Conservation (phyloP, 2,113 vertebrate species). For the Puntigrus tetrazona region DNA sequence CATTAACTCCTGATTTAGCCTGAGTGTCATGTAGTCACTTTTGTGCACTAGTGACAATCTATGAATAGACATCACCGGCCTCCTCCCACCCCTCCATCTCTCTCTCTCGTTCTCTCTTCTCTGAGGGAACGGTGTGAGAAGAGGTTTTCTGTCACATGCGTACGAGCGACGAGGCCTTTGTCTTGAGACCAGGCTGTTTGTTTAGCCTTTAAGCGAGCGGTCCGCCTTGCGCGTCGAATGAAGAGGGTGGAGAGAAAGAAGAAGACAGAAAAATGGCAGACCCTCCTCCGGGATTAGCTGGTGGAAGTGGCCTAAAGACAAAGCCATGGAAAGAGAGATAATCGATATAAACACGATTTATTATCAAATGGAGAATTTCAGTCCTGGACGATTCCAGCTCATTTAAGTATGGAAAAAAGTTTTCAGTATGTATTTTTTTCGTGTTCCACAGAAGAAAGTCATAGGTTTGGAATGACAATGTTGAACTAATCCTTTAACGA, state of each 20-base stretch:
- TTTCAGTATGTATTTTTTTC: neutral
- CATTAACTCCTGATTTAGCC: conserved; percentile 80
- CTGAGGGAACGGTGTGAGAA: conserved; percentile 46
- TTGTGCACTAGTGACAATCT: conserved; percentile 75
- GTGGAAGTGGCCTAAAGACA: neutral
- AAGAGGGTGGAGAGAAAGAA: conserved; percentile 11
- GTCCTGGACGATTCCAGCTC: neutral
- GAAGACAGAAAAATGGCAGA: neutral
- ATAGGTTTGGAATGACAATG: conserved; percentile 32
- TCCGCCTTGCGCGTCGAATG: conserved; percentile 62
- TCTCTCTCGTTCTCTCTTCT: conserved; percentile 26
- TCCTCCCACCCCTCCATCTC: conserved; percentile 60
- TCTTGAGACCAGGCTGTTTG: conserved; percentile 72
- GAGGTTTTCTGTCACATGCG: conserved; percentile 69
- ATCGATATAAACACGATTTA: neutral
- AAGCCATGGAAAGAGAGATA: neutral
- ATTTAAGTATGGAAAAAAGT: neutral
- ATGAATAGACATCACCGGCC: conserved; percentile 74
- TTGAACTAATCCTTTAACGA: neutral
- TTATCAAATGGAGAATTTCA: neutral
- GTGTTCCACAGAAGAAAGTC: neutral
- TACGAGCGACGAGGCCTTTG: conserved; percentile 70
- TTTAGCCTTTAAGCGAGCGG: conserved; percentile 67
- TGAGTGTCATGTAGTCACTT: conserved; percentile 71
- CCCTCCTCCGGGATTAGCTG: neutral